Percentiles rank a stretch among this genome's conserved stretches.
Evolutionary conservation across 1,140 invertebrate genomes (phyloP).

Genomic region (Nixonia krombeini): DNA sequence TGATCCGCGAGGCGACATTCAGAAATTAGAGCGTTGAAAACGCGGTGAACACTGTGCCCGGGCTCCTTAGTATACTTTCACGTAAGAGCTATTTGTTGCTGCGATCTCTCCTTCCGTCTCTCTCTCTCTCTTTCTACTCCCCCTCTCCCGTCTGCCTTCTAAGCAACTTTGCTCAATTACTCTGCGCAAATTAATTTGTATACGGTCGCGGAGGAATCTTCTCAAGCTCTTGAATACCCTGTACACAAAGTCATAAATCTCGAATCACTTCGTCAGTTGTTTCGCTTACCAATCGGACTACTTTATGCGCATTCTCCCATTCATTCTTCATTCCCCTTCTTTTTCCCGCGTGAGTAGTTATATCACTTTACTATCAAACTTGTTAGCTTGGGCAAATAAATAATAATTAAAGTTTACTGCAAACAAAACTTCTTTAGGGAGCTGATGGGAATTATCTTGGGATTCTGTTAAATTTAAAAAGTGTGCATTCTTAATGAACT

Average conservation of each 20-base stretch:
- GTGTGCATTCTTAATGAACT: too few species aligned
- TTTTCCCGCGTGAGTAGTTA: too few species aligned
- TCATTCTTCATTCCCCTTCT: too few species aligned
- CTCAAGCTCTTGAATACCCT: conserved; percentile 31
- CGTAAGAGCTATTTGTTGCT: conserved; percentile 46
- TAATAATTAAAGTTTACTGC: too few species aligned
- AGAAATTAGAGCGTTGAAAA: conserved; percentile 46
- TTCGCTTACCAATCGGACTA: conserved; percentile 15
- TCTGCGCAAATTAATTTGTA: conserved; percentile 46
- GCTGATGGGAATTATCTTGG: too few species aligned
- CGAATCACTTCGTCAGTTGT: conserved; percentile 32
- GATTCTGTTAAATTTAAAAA: too few species aligned
- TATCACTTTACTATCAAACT: too few species aligned
- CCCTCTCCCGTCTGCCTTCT: conserved; percentile 25
- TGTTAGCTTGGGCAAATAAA: too few species aligned
- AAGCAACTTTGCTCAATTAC: conserved; percentile 47
- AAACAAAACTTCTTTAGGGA: too few species aligned
- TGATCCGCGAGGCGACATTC: conserved; percentile 41
- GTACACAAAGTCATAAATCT: conserved; percentile 34
- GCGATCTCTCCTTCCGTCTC: conserved; percentile 27
- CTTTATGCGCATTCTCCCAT: neutral
- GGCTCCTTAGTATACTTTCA: conserved; percentile 42
- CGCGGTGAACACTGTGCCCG: conserved; percentile 36
- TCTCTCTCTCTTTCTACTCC: conserved; percentile 6
- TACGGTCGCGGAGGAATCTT: conserved; percentile 32